A percentile compares a stretch with the other conserved stretches of the same genome.
phyloP scores from a whole-genome alignment of 1,140 invertebrate species.

The Sarcophaga peregrina region DNA sequence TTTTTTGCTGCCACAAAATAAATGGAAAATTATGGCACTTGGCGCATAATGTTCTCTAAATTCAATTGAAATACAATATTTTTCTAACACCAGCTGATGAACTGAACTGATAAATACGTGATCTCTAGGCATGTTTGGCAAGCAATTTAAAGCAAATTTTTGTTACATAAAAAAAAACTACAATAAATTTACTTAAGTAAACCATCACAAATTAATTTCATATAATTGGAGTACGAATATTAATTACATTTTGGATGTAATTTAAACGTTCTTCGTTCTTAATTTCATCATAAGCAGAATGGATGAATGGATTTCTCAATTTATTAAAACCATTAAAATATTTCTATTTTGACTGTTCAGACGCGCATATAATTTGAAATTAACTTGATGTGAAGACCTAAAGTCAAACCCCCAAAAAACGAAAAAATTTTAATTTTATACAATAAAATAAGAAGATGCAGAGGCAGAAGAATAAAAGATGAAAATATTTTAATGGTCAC shows the following conservation, averaged over 20 bases:
- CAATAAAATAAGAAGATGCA: neutral
- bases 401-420: slow-evolving; percentile 30
- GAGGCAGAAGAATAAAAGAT: neutral
- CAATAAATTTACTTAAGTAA: too few relatives aligned
- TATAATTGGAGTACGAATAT: neutral
- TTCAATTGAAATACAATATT: neutral
- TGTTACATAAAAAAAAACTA: neutral
- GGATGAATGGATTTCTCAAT: neutral
- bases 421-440: neutral
- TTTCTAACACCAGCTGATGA: neutral
- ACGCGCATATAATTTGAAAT: neutral
- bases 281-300: neutral
- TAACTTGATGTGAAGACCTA: slow-evolving; percentile 25
- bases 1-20: neutral
- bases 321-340: slow-evolving; percentile 13
- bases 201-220: too few relatives aligned
- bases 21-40: neutral
- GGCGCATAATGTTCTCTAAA: neutral
- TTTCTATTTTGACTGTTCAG: neutral
- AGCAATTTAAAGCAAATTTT: neutral
- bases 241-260: neutral
- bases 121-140: neutral
- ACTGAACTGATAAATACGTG: neutral
- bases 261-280: neutral
- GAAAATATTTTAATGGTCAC: slow-evolving; percentile 33